Base-by-base conservation (phyloP, 2,113 vertebrate species). In the Pteropus alecto region DNA sequence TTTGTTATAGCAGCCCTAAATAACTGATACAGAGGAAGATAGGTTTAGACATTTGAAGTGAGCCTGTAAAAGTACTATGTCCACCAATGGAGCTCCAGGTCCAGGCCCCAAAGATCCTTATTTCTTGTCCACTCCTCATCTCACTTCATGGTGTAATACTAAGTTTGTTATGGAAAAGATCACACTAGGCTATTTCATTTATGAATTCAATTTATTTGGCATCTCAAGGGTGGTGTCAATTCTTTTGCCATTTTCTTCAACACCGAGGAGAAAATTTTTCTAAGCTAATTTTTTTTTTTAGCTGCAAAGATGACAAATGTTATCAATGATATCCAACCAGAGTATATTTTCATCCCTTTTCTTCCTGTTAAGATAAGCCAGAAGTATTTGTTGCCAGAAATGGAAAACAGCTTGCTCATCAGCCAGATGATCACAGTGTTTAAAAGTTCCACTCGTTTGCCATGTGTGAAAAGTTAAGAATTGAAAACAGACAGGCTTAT, bases 351-450 rank as follows among this genome's bases (percentile, higher is more conserved):
- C 96, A 97, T 95, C 91, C 61, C 61, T 90, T 87, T 95, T 91
- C 84, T 60, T 97, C 93, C 88, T 21, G 28, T 97, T 93, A 95
- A 54, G 95, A 97, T 96, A 97, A 98, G 97, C 97, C 98, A 98
- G 89, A 95, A 97, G 95, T 93, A 91, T 97, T 96, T 96, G 93
- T 96, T 97, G 97, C 96, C 98, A 98, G 97, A 95, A 96, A 98
- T 95, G 97, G 95, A 98, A 98, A 97, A 97, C 95, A 98, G 94
- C 90, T 98, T 96, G 95, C 96, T 96, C 97, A 96, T 96, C 96
- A 96, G 97, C 97, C 97, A 98, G 93, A 98, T 97, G 97, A 98
- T 97, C 87, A 1, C 84, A 86, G 77, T 33, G 78, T 96, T 97
- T 94, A 95, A 67, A 97, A 98, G 97, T 94, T 93, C 96, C 68